These are phyloP conservation scores for Epistrophella euchroma DNA, from an alignment of 2,888 invertebrate species.

Conservation along the genomic window DNA sequence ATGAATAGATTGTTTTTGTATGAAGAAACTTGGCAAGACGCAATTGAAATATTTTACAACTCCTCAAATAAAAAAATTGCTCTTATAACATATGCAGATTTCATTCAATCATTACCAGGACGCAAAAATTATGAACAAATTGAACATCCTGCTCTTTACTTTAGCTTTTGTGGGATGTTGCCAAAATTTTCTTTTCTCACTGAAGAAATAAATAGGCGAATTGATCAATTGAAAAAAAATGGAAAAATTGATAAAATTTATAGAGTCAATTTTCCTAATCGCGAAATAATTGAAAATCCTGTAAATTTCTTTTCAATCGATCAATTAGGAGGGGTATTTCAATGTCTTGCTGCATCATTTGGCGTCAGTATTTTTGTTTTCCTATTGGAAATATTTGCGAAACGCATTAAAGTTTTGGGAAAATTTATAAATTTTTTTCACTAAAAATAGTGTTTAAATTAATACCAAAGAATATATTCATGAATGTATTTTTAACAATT, in stretches of 20 bases:
- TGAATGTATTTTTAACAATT: too few relatives aligned
- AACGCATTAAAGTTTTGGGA: background rate
- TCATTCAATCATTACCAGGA: background rate
- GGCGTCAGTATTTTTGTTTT: background rate
- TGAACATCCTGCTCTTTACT: background rate
- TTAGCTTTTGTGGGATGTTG: background rate
- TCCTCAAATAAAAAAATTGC: background rate
- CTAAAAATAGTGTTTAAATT: too few relatives aligned
- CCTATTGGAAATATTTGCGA: background rate
- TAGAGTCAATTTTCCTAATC: background rate
- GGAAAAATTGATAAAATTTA: background rate
- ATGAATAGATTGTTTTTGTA: background rate
- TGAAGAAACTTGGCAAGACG: background rate
- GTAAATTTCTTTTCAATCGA: background rate
- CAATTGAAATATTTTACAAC: background rate
- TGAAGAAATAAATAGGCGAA: background rate
- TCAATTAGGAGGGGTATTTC: constrained; percentile 3
- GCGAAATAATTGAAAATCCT: background rate
- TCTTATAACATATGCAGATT: background rate
- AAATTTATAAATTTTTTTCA: background rate
- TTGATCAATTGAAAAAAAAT: background rate
- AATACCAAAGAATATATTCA: too few relatives aligned
- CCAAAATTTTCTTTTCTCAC: constrained; percentile 15
- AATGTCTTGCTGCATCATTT: background rate
- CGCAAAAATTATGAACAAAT: background rate